Evolutionary conservation across 2,113 vertebrate species (phyloP), one percentile per base, ranked within the genome.

Genomic region (Tyrannus savana): DNA sequence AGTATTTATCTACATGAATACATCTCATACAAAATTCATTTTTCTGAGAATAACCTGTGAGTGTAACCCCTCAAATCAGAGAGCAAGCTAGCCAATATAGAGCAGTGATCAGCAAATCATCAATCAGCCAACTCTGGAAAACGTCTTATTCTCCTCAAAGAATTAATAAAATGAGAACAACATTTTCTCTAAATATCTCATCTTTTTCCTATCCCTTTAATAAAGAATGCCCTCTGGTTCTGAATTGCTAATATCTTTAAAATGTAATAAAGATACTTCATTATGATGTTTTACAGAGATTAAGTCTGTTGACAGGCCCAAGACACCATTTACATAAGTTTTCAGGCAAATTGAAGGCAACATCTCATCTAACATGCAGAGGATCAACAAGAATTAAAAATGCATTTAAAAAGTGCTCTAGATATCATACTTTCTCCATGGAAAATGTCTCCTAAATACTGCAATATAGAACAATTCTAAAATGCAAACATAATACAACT

Each of bases 331-430:
- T 92, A 73, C 59, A 41, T 73, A 89, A 87, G 44, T 2, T 3
- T 60, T 93, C 87, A 67, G 63, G 87, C 42, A 89, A 91, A 94
- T 9, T 88, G 41, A 94, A 92, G 49, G 53, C 64, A 92, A 27
- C 33, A 37, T 69, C 81, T 83, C 31, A 93, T 72, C 55, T 84
- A 96, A 86, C 28, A 69, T 62, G 44, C 78, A 84, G 52, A 92
- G 66, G 72, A 93, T 27, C 49, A 92, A 37, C 59, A 93, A 79
- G 71, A 88, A 89, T 94, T 83, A 93, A 92, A 66, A 10, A 60
- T 31, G 79, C 24, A 79, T 74, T 93, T 83, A 30, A 83, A 91
- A 95, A 89, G 17, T 17, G 80, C 91, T 94, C 55, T 62, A 84
- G 27, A 50, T 52, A 88, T 46, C 15, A 31, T 42, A 89, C 28